Conservation (phyloP, 2,113 vertebrate species). For the Archocentrus centrarchus region DNA sequence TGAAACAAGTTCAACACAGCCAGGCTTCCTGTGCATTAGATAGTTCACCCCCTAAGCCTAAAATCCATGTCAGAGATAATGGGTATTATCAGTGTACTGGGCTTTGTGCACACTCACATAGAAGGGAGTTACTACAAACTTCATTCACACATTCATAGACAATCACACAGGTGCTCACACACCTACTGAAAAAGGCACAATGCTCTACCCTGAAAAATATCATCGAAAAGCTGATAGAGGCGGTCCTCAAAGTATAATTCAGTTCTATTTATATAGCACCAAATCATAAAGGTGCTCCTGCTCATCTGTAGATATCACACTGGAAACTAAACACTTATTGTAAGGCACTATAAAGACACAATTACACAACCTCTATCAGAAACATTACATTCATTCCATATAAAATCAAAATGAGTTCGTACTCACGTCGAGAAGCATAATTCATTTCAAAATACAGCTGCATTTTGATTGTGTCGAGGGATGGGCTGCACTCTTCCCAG, state of each 20-base stretch:
- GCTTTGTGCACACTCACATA: too few species aligned
- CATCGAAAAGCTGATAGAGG: too few species aligned
- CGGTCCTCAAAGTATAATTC: not conserved
- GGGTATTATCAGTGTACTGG: not conserved
- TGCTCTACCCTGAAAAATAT: too few species aligned
- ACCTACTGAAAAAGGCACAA: not conserved
- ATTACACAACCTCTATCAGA: not conserved
- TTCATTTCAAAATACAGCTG: constrained; percentile 93
- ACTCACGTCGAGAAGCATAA: constrained; percentile 89
- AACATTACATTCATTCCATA: not conserved
- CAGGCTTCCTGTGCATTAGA: not conserved
- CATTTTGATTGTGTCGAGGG: constrained; percentile 95
- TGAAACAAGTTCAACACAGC: not conserved
- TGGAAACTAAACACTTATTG: not conserved
- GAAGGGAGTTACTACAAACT: too few species aligned
- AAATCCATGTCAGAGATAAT: not conserved
- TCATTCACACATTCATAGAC: too few species aligned
- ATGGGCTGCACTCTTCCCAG: constrained; percentile 84
- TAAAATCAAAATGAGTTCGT: not conserved
- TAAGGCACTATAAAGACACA: not conserved
- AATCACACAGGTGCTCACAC: too few species aligned
- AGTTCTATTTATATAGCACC: too few species aligned
- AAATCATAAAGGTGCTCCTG: not conserved
- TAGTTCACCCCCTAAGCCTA: not conserved
- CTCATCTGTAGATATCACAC: not conserved